phyloP scores from a whole-genome alignment of 2,113 vertebrate genomes.

The Chloroceryle aenea region DNA sequence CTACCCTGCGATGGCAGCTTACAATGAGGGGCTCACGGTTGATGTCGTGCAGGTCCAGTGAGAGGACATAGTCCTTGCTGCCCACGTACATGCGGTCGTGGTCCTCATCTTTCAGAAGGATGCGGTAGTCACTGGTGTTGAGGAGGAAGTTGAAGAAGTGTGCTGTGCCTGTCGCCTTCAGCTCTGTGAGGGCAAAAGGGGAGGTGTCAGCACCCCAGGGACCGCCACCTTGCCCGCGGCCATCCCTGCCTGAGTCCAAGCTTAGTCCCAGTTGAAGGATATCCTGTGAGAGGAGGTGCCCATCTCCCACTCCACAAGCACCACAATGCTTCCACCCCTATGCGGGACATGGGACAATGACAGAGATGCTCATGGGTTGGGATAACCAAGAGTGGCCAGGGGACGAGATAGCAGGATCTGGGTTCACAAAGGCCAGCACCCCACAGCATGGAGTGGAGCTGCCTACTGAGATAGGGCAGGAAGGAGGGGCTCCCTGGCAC shows the following conservation, averaged over 20 bases:
- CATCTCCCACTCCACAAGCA: not conserved
- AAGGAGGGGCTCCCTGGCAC: fast-evolving
- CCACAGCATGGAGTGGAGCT: not conserved
- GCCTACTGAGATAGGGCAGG: not conserved
- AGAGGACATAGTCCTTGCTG: conserved; percentile 97
- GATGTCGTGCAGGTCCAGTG: conserved; percentile 97
- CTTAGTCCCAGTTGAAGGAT: not conserved
- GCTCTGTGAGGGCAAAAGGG: conserved; percentile 74
- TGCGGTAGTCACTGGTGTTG: conserved; percentile 95
- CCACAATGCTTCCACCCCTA: not conserved
- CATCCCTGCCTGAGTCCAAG: not conserved
- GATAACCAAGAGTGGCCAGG: not conserved
- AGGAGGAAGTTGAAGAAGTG: conserved; percentile 98
- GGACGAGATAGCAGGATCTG: not conserved
- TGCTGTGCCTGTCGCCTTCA: conserved; percentile 92
- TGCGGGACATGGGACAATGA: not conserved
- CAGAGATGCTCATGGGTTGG: not conserved
- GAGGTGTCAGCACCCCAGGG: not conserved
- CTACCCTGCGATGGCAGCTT: conserved; percentile 31
- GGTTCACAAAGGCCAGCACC: not conserved
- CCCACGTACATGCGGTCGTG: conserved; percentile 99
- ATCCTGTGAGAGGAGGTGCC: not conserved
- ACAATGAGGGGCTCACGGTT: conserved; percentile 98
- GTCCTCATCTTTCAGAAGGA: conserved; percentile 97
- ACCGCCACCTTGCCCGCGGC: fast-evolving